Evolutionary conservation across 2,113 vertebrate species (phyloP), one percentile per base, ranked within the genome.

Genomic region (Nycticryphes semicollaris): DNA sequence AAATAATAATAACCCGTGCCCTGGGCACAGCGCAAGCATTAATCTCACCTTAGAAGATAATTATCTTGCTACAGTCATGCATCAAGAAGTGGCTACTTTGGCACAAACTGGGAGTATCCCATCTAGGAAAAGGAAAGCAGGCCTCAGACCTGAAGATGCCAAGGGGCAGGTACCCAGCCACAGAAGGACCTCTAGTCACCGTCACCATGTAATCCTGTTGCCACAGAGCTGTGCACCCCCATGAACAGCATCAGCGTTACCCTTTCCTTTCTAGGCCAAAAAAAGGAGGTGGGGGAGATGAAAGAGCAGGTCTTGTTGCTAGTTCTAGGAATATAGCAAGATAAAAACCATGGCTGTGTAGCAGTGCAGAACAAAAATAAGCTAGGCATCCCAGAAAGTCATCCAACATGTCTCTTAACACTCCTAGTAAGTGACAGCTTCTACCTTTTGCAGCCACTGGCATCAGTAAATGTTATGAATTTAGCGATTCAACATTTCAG

Each of bases 281-380:
- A 33, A 25, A 17, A 45, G n/a, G 50, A 72, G 22, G 22, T 4
- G 16, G 17, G 53, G 31, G 31, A 84, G 21, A 90, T 64, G 60
- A 39, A 86, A 69, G 56, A 45, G 60, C 22, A 64, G 60, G 30
- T 68, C 70, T 84, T 75, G 20, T 24, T 45, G 31, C 67, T 86
- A 20, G 50, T 90, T 93, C 76, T 87, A 75, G 54, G 64, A 93
- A 75, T 13, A 77, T 0, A 86, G 31, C 54, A 92, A 90, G 82
- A 89, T 80, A 87, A 89, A 93, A 85, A 24, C 4, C 60, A 45
- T 5, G 14, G 19, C 43, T 84, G 13, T 48, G 47, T 33, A 80
- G 75, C 67, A 69, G 28, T 9, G 39, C 72, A 47, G 43, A 92
- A 86, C 30, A 90, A 94, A 96, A 91, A 88, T 72, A 91, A 95